A percentile compares a stretch with the other conserved stretches of the same genome.
phyloP scores from a whole-genome alignment of 2,113 vertebrate genomes.

The Synodontis membranacea region DNA sequence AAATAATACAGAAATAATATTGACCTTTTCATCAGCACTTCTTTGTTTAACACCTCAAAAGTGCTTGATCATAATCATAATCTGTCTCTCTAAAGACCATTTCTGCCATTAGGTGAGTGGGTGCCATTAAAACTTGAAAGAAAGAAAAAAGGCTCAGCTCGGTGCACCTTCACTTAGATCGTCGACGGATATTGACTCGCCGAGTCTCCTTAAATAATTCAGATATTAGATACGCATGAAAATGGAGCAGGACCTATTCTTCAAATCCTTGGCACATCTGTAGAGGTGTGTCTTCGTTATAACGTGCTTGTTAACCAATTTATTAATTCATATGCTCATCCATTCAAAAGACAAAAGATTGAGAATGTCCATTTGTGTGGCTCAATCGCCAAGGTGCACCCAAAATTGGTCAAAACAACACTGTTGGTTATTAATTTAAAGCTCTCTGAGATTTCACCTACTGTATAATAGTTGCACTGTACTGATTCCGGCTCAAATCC shows the following conservation, averaged over 20 bases:
- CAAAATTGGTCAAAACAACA: constrained; percentile 5
- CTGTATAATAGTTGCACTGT: neutral
- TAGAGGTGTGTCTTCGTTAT: constrained; percentile 4
- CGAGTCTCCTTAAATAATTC: constrained; percentile 31
- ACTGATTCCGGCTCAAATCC: neutral
- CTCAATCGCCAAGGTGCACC: neutral
- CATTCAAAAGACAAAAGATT: constrained; percentile 1
- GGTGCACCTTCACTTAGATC: neutral
- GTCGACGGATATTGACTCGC: neutral
- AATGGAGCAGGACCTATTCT: constrained; percentile 11
- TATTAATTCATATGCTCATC: neutral
- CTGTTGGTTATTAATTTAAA: neutral
- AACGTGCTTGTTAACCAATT: neutral
- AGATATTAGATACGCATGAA: constrained; percentile 29
- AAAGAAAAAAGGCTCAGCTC: neutral
- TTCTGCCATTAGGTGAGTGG: constrained; percentile 2
- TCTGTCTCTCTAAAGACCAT: constrained; percentile 20
- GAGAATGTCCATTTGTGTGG: neutral
- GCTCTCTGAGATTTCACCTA: neutral
- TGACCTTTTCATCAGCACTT: constrained; percentile 51
- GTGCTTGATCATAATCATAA: constrained; percentile 31
- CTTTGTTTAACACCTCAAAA: constrained; percentile 31
- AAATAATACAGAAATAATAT: constrained; percentile 58
- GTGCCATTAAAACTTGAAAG: neutral
- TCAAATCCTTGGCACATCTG: neutral